Percentiles rank a stretch among this genome's conserved stretches.
phyloP scores from a whole-genome alignment of 2,888 invertebrate species.

The Lissocephala sabroskyi region DNA sequence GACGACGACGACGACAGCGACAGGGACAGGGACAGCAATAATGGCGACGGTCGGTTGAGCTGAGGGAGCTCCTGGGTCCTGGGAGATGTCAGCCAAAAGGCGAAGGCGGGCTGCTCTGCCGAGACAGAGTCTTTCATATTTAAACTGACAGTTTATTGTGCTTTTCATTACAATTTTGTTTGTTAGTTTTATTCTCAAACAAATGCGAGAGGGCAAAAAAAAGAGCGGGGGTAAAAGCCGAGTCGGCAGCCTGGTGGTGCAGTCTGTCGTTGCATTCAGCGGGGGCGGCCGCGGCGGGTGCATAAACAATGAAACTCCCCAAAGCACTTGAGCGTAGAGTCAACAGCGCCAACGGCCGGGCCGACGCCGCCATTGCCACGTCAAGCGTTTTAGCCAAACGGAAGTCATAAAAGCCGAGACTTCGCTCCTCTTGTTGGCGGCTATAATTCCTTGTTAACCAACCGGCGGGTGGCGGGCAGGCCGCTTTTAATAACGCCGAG shows the following conservation, averaged over 20 bases:
- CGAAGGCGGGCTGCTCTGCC: neutral
- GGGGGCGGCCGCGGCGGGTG: neutral
- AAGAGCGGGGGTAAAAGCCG: neutral
- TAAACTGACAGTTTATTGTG: constrained; percentile 64
- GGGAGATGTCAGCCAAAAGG: neutral
- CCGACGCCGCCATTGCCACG: constrained; percentile 13
- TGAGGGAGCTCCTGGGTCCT: too few species aligned
- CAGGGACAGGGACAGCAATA: constrained; percentile 28
- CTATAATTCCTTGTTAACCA: constrained; percentile 58
- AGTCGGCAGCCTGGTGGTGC: too few species aligned
- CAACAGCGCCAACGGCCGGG: constrained; percentile 24
- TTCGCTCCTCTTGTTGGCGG: constrained; percentile 22
- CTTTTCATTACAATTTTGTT: constrained; percentile 58
- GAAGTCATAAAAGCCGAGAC: constrained; percentile 59
- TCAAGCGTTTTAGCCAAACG: constrained; percentile 56
- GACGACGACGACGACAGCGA: constrained; percentile 12
- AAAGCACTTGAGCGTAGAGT: constrained; percentile 54
- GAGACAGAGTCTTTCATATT: constrained; percentile 47
- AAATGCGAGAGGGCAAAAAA: constrained; percentile 20
- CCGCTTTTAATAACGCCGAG: constrained; percentile 39
- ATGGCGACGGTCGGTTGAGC: too few species aligned
- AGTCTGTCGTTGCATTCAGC: constrained; percentile 6
- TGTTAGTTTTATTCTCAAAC: constrained; percentile 54
- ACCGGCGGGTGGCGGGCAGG: neutral
- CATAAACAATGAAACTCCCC: constrained; percentile 32